These are phyloP conservation scores for Meteorus cinctellus DNA, from an alignment of 2,888 invertebrate genomes.

Conservation along the genomic window DNA sequence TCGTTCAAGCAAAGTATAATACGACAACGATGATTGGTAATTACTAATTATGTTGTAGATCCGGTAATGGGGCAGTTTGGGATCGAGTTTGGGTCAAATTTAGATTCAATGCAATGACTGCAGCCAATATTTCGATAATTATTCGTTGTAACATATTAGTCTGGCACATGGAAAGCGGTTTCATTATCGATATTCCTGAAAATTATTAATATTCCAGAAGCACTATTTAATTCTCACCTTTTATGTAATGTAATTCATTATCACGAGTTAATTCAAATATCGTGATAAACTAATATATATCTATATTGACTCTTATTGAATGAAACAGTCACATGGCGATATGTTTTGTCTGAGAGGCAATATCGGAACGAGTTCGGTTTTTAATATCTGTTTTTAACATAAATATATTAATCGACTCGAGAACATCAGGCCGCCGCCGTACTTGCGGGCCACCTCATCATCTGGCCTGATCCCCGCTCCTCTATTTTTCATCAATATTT, in stretches of 20 bases:
- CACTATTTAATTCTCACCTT: background rate
- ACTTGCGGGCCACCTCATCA: slow-evolving; percentile 71
- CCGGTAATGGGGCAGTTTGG: background rate
- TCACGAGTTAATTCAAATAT: background rate
- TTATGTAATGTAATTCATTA: background rate
- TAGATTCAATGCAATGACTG: background rate
- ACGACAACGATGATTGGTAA: slow-evolving; percentile 13
- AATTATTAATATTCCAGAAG: background rate
- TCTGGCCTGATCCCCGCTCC: slow-evolving; percentile 69
- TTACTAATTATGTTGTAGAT: background rate
- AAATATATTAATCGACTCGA: slow-evolving; percentile 63
- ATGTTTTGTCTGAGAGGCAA: slow-evolving; percentile 31
- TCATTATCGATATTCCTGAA: background rate
- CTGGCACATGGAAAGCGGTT: background rate
- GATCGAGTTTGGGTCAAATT: background rate
- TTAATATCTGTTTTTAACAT: slow-evolving; percentile 59
- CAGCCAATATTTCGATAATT: background rate
- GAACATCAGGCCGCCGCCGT: slow-evolving; percentile 73
- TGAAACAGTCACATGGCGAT: background rate
- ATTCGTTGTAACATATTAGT: slow-evolving; percentile 8
- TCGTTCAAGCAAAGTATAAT: background rate
- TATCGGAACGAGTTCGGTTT: slow-evolving; percentile 56
- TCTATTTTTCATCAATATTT: slow-evolving; percentile 7
- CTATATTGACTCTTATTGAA: background rate
- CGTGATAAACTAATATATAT: background rate